These are phyloP conservation scores for Alces alces DNA, from an alignment of 2,113 vertebrate species.

Conservation along the genomic window DNA sequence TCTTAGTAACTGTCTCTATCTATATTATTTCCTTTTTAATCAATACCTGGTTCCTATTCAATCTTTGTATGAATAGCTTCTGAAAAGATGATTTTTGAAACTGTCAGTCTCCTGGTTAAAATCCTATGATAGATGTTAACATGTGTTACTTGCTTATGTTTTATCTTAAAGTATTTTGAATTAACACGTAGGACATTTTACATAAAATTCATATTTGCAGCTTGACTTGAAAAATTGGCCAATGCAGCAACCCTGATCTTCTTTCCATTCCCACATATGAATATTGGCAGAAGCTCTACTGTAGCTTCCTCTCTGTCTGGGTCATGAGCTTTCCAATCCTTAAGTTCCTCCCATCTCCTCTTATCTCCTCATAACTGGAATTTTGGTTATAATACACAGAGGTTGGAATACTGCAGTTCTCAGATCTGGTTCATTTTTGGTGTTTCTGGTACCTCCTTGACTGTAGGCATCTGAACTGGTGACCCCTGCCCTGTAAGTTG, in stretches of 20 bases:
- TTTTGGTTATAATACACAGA: neutral
- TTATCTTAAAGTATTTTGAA: slow-evolving; percentile 25
- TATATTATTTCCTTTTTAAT: neutral
- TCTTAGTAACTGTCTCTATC: neutral
- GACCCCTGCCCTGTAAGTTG: neutral
- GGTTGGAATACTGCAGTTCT: neutral
- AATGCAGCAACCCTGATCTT: neutral
- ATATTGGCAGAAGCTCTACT: neutral
- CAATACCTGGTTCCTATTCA: neutral
- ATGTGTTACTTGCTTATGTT: slow-evolving; percentile 2
- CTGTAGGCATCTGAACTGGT: neutral
- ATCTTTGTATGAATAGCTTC: neutral
- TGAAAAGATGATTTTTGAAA: neutral
- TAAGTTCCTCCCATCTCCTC: neutral
- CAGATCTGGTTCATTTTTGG: neutral
- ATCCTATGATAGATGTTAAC: neutral
- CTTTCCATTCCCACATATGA: neutral
- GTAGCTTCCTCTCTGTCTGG: neutral
- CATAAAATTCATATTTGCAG: neutral
- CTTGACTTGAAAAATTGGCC: neutral
- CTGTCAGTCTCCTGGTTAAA: neutral
- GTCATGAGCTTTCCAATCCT: neutral
- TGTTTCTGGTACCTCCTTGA: neutral
- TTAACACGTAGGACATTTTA: neutral
- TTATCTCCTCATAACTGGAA: neutral